Evolutionary conservation across 2,888 invertebrate genomes (phyloP).

Genomic region (Dendrolimus pini): DNA sequence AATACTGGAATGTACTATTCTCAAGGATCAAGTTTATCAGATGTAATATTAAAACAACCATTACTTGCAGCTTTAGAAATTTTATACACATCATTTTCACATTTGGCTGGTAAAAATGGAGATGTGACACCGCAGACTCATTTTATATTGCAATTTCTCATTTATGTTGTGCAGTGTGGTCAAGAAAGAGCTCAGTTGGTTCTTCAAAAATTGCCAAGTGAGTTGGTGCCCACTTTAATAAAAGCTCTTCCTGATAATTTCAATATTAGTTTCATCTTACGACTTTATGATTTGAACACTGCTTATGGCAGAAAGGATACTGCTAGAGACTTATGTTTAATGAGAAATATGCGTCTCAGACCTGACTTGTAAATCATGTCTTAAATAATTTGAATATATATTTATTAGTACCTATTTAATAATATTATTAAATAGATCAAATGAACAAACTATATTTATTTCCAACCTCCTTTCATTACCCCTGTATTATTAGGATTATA

Average conservation of each 20-base stretch:
- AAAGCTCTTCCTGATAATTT: conserved; percentile 88
- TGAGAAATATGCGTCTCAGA: conserved; percentile 86
- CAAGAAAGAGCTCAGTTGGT: conserved; percentile 83
- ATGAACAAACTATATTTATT: not conserved
- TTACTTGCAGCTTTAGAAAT: conserved; percentile 80
- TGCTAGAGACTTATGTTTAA: conserved; percentile 90
- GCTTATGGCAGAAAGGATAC: conserved; percentile 88
- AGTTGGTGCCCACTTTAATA: conserved; percentile 86
- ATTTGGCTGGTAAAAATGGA: conserved; percentile 83
- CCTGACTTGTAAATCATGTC: conserved; percentile 47
- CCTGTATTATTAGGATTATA: no score
- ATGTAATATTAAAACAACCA: conserved; percentile 76
- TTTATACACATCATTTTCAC: conserved; percentile 83
- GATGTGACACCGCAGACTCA: conserved; percentile 89
- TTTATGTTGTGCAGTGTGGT: conserved; percentile 85
- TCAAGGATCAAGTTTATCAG: conserved; percentile 41
- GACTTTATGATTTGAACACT: conserved; percentile 87
- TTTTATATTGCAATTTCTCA: conserved; percentile 87
- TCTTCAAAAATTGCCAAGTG: conserved; percentile 84
- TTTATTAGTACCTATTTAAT: not conserved
- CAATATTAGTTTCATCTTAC: conserved; percentile 82
- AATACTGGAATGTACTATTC: conserved; percentile 71
- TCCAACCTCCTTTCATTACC: no score
- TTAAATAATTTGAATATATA: not conserved
- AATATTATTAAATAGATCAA: not conserved